These are phyloP conservation scores for Sebastes fasciatus DNA, from an alignment of 2,113 vertebrate species.

Conservation along the genomic window DNA sequence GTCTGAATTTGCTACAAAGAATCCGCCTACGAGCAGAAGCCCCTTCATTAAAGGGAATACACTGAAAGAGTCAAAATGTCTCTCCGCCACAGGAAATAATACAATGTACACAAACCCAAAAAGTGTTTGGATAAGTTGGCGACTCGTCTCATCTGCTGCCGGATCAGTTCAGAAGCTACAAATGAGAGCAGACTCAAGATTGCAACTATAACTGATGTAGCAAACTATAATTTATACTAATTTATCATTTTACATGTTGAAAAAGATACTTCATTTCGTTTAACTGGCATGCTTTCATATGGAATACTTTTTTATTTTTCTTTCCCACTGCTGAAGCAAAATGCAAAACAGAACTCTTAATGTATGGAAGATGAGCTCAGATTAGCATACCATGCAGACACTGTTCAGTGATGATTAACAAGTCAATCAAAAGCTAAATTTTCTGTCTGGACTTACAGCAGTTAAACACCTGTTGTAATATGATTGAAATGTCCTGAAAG, in stretches of 20 bases:
- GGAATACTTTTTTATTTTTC: no score
- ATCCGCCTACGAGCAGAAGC: not conserved
- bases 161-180: not conserved
- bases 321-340: no score
- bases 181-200: conserved; percentile 3
- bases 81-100: conserved; percentile 2
- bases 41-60: conserved; percentile 23
- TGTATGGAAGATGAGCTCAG: no score
- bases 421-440: no score
- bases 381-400: no score
- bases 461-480: not conserved
- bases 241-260: not conserved
- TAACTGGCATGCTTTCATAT: no score
- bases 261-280: not conserved
- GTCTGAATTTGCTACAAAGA: not conserved
- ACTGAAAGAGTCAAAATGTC: not conserved
- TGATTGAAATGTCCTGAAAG: not conserved
- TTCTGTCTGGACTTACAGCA: not conserved
- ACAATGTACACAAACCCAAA: not conserved
- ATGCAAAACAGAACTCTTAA: no score
- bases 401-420: not conserved
- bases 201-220: not conserved
- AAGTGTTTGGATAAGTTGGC: not conserved
- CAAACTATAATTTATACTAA: not conserved
- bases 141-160: conserved; percentile 3